Base-by-base conservation (phyloP, 2,113 vertebrate species). In the Chlamydotis undulata region DNA sequence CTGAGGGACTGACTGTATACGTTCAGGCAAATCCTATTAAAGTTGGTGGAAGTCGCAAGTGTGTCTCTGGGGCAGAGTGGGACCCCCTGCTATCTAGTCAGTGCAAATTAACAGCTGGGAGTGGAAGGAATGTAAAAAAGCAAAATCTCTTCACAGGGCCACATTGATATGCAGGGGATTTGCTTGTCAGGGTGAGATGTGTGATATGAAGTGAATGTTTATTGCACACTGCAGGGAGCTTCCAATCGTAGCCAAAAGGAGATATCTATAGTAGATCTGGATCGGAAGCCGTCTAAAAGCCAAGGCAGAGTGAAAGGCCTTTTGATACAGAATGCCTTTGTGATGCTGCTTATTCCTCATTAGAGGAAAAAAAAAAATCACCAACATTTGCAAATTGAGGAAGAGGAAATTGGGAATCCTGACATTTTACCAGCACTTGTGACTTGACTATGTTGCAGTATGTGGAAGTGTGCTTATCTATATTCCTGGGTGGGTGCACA, bases 141-240 rank as follows among this genome's bases (percentile, higher is more conserved):
- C 87, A 92, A 96, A 95, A 94, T 87, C 86, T 89, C 95, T 96
- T 96, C 92, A 93, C 95, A 92, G 87, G 63, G 53, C 61, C 81
- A 69, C 95, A 95, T 96, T 97, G 96, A 97, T 95, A 96, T 96
- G 95, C 96, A 95, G 87, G 77, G 95, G 95, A 96, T 96, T 94
- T 96, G 61, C 92, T 90, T 95, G 96, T 95, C 96, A 92, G 89
- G 67, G 65, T 18, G 74, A 95, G 96, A 96, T 94, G 83, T 70
- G 83, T 94, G 92, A 96, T 96, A 96, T 92, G 92, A 94, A 97
- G 91, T 95, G 96, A 95, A 94, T 96, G 95, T 96, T 96, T 97
- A 95, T 92, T 96, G 91, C 92, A 94, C 86, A 1, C 95, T 84
- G 91, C 94, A 79, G 96, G 96, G 95, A 96, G 69, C 80, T 87